Evolutionary conservation across 2,888 invertebrate species (phyloP), one percentile per base, ranked within the genome.

Genomic region (Salpingus planirostris): DNA sequence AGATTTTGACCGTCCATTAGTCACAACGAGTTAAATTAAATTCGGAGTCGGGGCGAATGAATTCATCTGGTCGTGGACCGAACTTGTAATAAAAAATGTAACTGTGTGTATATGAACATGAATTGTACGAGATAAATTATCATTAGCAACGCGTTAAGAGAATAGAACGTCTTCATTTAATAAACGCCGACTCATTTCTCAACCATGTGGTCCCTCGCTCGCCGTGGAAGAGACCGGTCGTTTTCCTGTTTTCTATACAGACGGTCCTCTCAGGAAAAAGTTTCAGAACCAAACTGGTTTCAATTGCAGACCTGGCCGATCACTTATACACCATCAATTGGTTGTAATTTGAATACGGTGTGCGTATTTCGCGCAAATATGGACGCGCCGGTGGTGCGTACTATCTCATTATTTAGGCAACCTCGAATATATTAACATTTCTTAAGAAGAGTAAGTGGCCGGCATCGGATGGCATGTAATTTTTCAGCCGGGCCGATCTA

Each of bases 151-250:
- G 52, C 57, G 55, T 55, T 58, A 57, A 59, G 55, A 57, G 57
- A 59, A 57, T 55, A 55, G 56, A 53, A 57, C 54, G 55, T 59
- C 59, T 59, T 59, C 57, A 59, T 59, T 59, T 57, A 55, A 54
- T 53, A 53, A 55, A 54, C 50, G 53, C 52, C 49, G 47, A 32
- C 49, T 54, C 56, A 59, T 59, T 59, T 58, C 55, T 59, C 57
- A 59, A 47, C 42, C 51, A 49, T 50, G 48, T 47, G 50, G 45
- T 49, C 32, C 32, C 32, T 28, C 11, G 14, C 13, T 21, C 18
- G 18, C 18, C 5, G 18, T 8, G 18, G n/a, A n/a, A n/a, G n/a
- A n/a, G n/a, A n/a, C 23, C 21, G 21, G 27, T 28, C 28, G 21
- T 25, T 27, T 32, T 29, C 29, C 31, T 35, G 35, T 35, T 29